A percentile compares a stretch with the other conserved stretches of the same genome.
Evolutionary conservation across 2,888 invertebrate species (phyloP).

Genomic region (Brenthis ino): DNA sequence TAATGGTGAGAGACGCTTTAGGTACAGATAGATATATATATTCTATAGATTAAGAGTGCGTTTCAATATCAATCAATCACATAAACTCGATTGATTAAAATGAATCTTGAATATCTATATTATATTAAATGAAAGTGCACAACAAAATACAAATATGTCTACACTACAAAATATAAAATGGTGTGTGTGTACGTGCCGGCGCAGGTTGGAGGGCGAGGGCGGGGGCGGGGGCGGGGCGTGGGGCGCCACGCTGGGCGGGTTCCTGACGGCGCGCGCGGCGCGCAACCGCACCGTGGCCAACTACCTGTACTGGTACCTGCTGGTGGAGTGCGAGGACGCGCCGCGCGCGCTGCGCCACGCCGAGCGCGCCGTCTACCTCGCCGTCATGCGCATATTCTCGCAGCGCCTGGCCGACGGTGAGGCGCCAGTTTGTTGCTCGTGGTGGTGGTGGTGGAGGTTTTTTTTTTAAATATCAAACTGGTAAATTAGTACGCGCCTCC

Average conservation of each 20-base stretch:
- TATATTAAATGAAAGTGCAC: no score
- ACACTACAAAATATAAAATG: no score
- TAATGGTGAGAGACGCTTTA: no score
- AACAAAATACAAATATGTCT: no score
- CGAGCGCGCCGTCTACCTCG: conserved; percentile 87
- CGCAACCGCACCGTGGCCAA: conserved; percentile 95
- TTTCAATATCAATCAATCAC: no score
- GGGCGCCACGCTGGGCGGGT: conserved; percentile 85
- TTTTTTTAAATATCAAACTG: no score
- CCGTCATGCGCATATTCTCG: conserved; percentile 93
- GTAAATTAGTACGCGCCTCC: no score
- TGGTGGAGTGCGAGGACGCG: conserved; percentile 96
- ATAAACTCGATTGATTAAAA: no score
- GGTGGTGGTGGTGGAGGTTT: no score
- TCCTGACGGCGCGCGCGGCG: conserved; percentile 94
- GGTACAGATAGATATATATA: no score
- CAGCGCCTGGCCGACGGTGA: conserved; percentile 85
- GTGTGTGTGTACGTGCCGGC: not conserved
- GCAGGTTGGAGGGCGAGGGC: conserved; percentile 88
- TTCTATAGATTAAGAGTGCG: no score
- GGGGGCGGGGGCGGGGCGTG: conserved; percentile 91
- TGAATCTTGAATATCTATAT: no score
- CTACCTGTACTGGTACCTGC: conserved; percentile 98
- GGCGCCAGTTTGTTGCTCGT: not conserved
- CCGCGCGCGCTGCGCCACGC: conserved; percentile 84